Percentiles rank a stretch among this genome's conserved stretches.
These are phyloP conservation scores for Falco punctatus DNA, from an alignment of 2,113 vertebrate genomes.

Conservation along the genomic window DNA sequence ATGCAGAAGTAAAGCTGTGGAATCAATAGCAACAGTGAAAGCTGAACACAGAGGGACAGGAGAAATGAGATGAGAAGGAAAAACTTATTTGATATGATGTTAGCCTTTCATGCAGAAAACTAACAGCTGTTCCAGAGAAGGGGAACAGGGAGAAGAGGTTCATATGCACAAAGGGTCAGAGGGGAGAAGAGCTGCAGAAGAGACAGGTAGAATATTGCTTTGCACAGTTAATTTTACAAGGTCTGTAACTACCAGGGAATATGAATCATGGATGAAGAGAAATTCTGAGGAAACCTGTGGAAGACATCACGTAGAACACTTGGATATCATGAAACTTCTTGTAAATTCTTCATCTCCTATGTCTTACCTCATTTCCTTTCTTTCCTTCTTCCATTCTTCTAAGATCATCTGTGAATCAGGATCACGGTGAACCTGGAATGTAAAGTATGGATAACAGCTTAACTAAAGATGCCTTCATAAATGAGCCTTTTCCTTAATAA, in stretches of 20 bases:
- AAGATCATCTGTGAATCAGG: constrained; percentile 87
- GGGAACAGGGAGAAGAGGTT: not conserved
- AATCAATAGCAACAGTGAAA: not conserved
- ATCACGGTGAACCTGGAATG: constrained; percentile 87
- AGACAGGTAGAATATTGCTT: not conserved
- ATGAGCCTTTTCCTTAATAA: not conserved
- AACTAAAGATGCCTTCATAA: not conserved
- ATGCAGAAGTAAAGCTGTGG: not conserved
- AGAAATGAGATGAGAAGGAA: not conserved
- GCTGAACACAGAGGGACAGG: not conserved
- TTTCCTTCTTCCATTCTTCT: constrained; percentile 91
- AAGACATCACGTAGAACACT: not conserved
- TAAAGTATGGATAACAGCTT: not conserved
- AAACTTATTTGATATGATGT: not conserved
- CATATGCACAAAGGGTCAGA: not conserved
- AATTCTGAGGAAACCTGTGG: not conserved
- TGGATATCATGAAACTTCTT: not conserved
- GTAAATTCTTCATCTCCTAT: not conserved
- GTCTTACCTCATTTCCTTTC: constrained; percentile 88
- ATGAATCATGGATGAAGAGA: not conserved
- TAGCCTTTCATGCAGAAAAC: not conserved
- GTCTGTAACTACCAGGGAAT: not conserved
- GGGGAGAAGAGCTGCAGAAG: not conserved
- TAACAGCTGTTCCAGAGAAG: not conserved
- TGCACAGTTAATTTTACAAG: not conserved